Evolutionary conservation across 2,888 invertebrate genomes (phyloP).

Genomic region (Sphaeridia pumilis): DNA sequence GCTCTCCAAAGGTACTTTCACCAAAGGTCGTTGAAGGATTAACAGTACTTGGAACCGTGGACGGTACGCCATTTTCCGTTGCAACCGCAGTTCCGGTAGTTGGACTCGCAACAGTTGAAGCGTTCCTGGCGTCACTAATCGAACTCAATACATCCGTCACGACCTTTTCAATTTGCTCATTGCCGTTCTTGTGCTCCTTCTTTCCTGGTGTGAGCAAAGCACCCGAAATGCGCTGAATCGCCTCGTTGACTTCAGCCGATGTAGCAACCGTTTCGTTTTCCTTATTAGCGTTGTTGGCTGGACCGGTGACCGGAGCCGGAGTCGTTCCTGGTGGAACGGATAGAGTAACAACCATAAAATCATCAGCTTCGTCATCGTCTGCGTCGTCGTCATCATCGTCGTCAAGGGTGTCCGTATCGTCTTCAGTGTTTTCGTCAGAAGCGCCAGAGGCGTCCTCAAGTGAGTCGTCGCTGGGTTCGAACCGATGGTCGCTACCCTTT

Average conservation of each 20-base stretch:
- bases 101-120: conserved; percentile 2
- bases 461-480: conserved; percentile 20
- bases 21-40: conserved; percentile 2
- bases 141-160: conserved; percentile 32
- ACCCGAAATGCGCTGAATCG: conserved; percentile 35
- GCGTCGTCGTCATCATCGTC: conserved; percentile 12
- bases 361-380: conserved; percentile 16
- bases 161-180: conserved; percentile 33
- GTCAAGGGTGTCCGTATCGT: neutral
- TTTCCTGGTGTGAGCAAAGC: conserved; percentile 30
- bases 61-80: conserved; percentile 6
- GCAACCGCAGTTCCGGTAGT: conserved; percentile 7
- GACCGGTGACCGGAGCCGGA: neutral
- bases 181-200: conserved; percentile 13
- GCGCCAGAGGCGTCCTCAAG: conserved; percentile 19
- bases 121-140: conserved; percentile 27
- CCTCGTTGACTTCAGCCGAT: conserved; percentile 34
- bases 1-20: too few relatives aligned
- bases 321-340: conserved; percentile 2
- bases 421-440: conserved; percentile 1
- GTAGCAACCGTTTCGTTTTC: conserved; percentile 33
- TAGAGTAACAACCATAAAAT: conserved; percentile 13
- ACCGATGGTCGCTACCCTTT: too few relatives aligned
- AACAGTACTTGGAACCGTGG: conserved; percentile 10
- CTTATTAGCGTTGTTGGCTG: neutral